These are phyloP conservation scores for Zapus hudsonius DNA, from an alignment of 2,113 vertebrate genomes.

Conservation along the genomic window DNA sequence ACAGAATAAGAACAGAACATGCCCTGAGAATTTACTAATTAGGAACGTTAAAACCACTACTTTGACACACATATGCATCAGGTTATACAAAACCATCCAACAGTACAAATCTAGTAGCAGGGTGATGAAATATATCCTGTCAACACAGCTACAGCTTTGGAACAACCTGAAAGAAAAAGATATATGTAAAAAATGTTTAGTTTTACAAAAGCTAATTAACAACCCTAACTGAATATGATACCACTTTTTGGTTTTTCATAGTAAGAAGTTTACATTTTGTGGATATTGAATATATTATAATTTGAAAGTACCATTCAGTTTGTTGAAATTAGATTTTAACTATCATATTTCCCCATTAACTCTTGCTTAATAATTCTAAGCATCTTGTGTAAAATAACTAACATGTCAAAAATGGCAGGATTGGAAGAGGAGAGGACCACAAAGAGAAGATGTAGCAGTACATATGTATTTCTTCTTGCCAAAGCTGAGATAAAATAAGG, in stretches of 20 bases:
- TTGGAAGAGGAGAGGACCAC: neutral
- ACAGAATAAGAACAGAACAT: neutral
- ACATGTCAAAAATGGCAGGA: neutral
- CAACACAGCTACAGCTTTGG: neutral
- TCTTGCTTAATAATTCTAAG: constrained; percentile 18
- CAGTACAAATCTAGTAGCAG: neutral
- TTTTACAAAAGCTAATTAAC: neutral
- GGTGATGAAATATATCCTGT: neutral
- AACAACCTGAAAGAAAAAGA: neutral
- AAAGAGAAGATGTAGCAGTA: neutral
- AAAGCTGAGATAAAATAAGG: neutral
- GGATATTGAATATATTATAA: neutral
- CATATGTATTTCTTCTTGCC: neutral
- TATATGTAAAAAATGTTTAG: neutral
- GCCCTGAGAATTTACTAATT: neutral
- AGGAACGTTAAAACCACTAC: neutral
- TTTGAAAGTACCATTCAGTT: neutral
- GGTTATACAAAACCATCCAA: neutral
- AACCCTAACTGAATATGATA: neutral
- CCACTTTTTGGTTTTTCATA: neutral
- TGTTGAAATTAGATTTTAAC: constrained; percentile 19
- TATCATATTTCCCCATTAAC: neutral
- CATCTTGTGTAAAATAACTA: neutral
- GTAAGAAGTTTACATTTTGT: neutral
- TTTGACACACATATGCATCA: too few species aligned